Evolutionary conservation across 2,113 vertebrate species (phyloP).

Genomic region (Crotalus horridus): DNA sequence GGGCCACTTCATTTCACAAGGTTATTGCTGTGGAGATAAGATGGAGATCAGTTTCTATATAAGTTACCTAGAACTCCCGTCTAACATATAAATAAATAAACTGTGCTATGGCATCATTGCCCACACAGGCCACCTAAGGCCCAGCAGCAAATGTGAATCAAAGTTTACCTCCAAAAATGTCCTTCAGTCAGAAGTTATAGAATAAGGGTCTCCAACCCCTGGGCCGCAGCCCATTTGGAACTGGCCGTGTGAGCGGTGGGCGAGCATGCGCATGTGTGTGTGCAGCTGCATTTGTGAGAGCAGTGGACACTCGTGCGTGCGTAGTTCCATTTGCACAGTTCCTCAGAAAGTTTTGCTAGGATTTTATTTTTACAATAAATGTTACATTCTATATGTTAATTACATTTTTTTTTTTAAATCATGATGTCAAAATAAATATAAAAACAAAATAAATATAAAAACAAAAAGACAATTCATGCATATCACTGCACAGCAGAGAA

Average conservation of each 20-base stretch:
- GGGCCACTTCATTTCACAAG: not conserved
- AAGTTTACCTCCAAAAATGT: not conserved
- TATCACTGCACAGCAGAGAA: constrained; percentile 54
- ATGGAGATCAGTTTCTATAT: not conserved
- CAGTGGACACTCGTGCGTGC: not conserved
- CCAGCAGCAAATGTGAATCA: not conserved
- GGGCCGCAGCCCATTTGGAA: not conserved
- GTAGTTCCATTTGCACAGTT: not conserved
- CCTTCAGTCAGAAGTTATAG: not conserved
- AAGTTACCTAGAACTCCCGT: not conserved
- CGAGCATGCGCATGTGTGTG: not conserved
- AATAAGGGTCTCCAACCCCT: not conserved
- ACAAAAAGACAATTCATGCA: constrained; percentile 63
- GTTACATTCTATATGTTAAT: constrained; percentile 69
- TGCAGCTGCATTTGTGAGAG: not conserved
- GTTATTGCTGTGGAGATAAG: not conserved
- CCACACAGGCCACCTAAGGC: not conserved
- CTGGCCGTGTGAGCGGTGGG: not conserved
- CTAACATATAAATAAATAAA: not conserved
- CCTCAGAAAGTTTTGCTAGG: constrained; percentile 53
- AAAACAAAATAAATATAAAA: constrained; percentile 68
- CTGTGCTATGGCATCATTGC: not conserved
- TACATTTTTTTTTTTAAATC: constrained; percentile 55
- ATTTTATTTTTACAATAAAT: constrained; percentile 63
- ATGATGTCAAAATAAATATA: constrained; percentile 60